These are phyloP conservation scores for Hesperophylax magnus DNA, from an alignment of 1,140 invertebrate genomes.

Conservation along the genomic window DNA sequence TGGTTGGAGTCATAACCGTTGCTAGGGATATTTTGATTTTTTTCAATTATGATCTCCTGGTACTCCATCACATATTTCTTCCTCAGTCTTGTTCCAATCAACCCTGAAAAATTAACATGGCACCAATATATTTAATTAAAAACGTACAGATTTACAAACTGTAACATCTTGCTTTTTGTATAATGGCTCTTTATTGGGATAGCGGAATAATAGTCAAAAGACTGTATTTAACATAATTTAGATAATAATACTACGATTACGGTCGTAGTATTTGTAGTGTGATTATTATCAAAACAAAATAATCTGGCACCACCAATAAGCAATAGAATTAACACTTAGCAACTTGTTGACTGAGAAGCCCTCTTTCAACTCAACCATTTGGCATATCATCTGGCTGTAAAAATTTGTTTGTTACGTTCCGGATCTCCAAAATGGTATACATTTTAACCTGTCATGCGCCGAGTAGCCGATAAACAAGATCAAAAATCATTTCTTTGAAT, in stretches of 20 bases:
- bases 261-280: neutral
- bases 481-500: no score
- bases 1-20: conserved; percentile 64
- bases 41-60: conserved; percentile 71
- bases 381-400: no score
- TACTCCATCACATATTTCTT: conserved; percentile 71
- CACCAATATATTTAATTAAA: neutral
- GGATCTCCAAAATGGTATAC: no score
- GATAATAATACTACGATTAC: neutral
- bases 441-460: no score
- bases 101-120: conserved; percentile 54
- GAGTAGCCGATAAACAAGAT: no score
- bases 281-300: neutral
- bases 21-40: conserved; percentile 67
- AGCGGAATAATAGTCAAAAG: no score
- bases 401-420: no score
- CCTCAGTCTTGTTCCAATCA: conserved; percentile 69
- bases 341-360: no score
- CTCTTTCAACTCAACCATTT: no score
- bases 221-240: neutral
- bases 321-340: neutral
- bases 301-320: neutral
- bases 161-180: no score
- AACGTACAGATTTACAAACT: neutral
- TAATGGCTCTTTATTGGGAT: neutral